A percentile compares a stretch with the other conserved stretches of the same genome.
These are phyloP conservation scores for Cydia fagiglandana DNA, from an alignment of 1,140 invertebrate species.

Conservation along the genomic window DNA sequence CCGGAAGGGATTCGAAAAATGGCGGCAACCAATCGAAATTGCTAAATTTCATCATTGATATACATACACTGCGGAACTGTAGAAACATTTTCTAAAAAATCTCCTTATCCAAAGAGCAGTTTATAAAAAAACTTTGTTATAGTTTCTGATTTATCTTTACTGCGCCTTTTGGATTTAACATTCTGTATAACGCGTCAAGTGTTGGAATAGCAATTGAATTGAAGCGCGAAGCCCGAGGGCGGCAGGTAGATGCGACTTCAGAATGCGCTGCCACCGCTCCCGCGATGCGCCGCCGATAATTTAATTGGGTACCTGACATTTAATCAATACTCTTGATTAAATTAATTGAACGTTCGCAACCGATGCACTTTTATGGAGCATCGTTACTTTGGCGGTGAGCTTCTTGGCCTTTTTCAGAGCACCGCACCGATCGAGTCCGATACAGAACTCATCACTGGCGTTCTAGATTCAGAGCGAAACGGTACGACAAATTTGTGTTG, in stretches of 20 bases:
- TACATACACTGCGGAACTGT: no score
- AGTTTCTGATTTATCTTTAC: no score
- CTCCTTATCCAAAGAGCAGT: no score
- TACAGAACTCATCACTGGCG: slow-evolving; percentile 29
- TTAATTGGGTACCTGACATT: slow-evolving; percentile 70
- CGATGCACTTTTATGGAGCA: slow-evolving; percentile 61
- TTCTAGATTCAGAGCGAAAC: slow-evolving; percentile 32
- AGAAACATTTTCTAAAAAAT: no score
- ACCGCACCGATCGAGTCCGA: slow-evolving; percentile 25
- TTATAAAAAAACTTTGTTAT: no score
- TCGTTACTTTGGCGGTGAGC: slow-evolving; percentile 38
- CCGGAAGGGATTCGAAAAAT: no score
- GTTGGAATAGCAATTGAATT: slow-evolving; percentile 52
- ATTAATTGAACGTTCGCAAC: slow-evolving; percentile 64
- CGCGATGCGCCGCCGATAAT: slow-evolving; percentile 52
- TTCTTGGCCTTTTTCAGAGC: slow-evolving; percentile 44
- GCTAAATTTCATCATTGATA: no score
- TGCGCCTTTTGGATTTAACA: neutral
- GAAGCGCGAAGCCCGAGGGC: slow-evolving; percentile 57
- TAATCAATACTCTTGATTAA: slow-evolving; percentile 71
- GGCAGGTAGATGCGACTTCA: slow-evolving; percentile 42
- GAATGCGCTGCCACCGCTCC: slow-evolving; percentile 47
- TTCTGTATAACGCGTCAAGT: slow-evolving; percentile 46
- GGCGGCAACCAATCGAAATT: no score
- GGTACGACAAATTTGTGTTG: slow-evolving; percentile 29